A percentile compares a stretch with the other conserved stretches of the same genome.
phyloP scores from a whole-genome alignment of 2,888 invertebrate genomes.

The Cheilosia urbana region DNA sequence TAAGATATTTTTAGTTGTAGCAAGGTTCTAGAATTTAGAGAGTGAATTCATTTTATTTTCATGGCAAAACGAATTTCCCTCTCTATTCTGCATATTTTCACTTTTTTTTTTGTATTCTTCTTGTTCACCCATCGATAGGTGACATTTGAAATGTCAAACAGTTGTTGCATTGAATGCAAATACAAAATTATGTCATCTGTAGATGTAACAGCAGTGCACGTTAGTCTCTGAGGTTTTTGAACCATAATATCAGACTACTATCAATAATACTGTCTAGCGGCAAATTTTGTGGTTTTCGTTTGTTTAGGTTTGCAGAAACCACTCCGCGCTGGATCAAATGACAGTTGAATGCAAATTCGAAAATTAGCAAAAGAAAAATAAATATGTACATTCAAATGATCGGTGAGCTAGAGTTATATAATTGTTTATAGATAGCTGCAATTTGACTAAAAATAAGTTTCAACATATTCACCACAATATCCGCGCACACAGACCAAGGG shows the following conservation, averaged over 20 bases:
- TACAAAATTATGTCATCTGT: constrained; percentile 67
- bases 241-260: constrained; percentile 60
- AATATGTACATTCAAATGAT: constrained; percentile 23
- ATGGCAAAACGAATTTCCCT: constrained; percentile 30
- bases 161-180: constrained; percentile 43
- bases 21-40: constrained; percentile 31
- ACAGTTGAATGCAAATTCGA: constrained; percentile 63
- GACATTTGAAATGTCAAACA: constrained; percentile 63
- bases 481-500: constrained; percentile 17
- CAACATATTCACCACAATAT: constrained; percentile 49
- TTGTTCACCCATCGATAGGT: background rate
- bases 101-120: constrained; percentile 19
- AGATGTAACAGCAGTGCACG: constrained; percentile 45
- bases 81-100: constrained; percentile 43
- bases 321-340: constrained; percentile 62
- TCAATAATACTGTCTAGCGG: constrained; percentile 69
- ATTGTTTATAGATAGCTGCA: constrained; percentile 35
- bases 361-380: background rate
- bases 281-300: constrained; percentile 69
- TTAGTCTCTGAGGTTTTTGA: constrained; percentile 69
- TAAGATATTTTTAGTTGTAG: constrained; percentile 42
- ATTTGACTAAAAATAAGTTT: constrained; percentile 29
- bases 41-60: background rate
- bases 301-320: constrained; percentile 66
- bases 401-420: constrained; percentile 59